Base-by-base conservation (phyloP, 1,140 invertebrate species). In the Rhopalosiphum maidis region DNA sequence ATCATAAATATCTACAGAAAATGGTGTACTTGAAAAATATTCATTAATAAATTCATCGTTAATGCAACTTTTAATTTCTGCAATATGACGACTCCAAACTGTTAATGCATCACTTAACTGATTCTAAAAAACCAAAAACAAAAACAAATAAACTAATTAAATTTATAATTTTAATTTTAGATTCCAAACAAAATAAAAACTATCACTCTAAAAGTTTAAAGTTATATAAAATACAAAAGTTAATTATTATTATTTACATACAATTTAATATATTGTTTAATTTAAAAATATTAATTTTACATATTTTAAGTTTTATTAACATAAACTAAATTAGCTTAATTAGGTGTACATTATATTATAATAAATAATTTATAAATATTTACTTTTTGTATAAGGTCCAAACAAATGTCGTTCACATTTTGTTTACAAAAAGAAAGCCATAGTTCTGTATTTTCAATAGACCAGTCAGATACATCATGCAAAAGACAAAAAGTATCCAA, bases 381-480 rank as follows among this genome's bases (percentile, higher is more conserved):
- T 54, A 93, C 91, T 54, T 85, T 93, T 54, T 93, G 91, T 85
- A 93, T n/a, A 85, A 85, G 35, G 6, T 85, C 77, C 35, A 93
- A 86, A 60, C 68, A 93, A 93, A 93, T 93, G 25, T 85, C 51
- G n/a, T 93, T 85, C 2, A 93, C 35, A 83, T 93, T 51, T 54
- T 93, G 68, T 93, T 93, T 93, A 54, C 68, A 93, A 86, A 93
- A 93, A 25, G 35, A n/a, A 85, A 93, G 82, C 91, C 91, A 93
- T 93, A 93, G 18, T 86, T 93, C 91, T 43, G 91, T 93, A 37
- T 93, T 83, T 85, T 93, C 91, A 85, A 93, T 93, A 85, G 91
- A 93, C 68, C 91, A 93, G 7, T 93, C 82, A 54, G 82, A 93
- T 30, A 93, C 77, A 54, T 83, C 23, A 43, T 93, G 23, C 6